These are phyloP conservation scores for Astreopora myriophthalma DNA, from an alignment of 64 coral and sea anemone species.

Conservation along the genomic window DNA sequence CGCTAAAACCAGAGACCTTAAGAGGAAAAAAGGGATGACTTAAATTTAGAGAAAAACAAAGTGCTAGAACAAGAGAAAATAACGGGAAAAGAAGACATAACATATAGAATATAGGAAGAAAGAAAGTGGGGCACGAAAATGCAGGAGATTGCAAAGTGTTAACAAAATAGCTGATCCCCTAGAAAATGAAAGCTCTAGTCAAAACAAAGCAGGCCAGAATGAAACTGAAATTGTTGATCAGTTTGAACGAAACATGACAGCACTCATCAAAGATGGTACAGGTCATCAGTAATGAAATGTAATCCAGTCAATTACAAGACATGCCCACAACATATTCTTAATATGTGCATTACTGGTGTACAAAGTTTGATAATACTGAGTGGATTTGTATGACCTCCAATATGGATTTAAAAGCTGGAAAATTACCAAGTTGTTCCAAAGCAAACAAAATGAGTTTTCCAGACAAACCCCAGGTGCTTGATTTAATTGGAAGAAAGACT, in stretches of 20 bases:
- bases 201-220: too few relatives aligned
- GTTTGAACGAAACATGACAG: too few relatives aligned
- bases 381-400: constrained; percentile 66
- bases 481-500: constrained; percentile 58
- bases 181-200: too few relatives aligned
- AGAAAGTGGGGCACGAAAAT: too few relatives aligned
- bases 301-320: constrained; percentile 32
- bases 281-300: constrained; percentile 62
- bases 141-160: not conserved
- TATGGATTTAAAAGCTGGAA: constrained; percentile 33
- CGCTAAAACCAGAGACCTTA: too few relatives aligned
- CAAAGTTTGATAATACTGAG: constrained; percentile 48
- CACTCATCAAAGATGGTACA: constrained; percentile 77
- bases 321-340: constrained; percentile 47
- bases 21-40: too few relatives aligned
- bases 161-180: too few relatives aligned
- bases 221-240: too few relatives aligned
- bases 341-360: constrained; percentile 54
- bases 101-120: too few relatives aligned
- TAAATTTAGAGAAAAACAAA: too few relatives aligned
- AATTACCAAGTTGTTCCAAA: constrained; percentile 28
- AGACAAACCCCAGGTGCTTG: constrained; percentile 15
- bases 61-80: too few relatives aligned
- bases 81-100: too few relatives aligned
- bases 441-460: constrained; percentile 49